phyloP scores from a whole-genome alignment of 2,888 invertebrate species.

The Alentia gelatinosa region DNA sequence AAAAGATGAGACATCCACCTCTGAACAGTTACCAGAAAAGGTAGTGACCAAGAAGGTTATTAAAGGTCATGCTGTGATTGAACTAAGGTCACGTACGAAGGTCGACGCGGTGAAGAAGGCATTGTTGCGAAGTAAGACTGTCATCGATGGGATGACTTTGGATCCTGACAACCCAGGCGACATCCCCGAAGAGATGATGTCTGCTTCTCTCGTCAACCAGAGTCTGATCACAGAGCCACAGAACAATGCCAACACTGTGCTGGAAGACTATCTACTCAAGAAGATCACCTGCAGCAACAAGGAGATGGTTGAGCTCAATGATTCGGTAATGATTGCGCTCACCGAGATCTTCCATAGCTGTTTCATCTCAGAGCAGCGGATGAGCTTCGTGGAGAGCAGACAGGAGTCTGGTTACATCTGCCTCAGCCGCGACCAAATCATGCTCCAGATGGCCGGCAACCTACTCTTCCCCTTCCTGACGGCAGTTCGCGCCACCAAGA shows the following conservation, averaged over 20 bases:
- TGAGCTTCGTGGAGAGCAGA: conserved; percentile 65
- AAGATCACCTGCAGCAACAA: conserved; percentile 67
- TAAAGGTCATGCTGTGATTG: conserved; percentile 76
- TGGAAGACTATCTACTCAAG: conserved; percentile 74
- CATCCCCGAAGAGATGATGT: conserved; percentile 71
- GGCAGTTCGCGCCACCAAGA: conserved; percentile 73
- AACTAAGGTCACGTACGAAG: conserved; percentile 74
- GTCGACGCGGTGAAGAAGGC: conserved; percentile 74
- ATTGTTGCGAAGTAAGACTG: conserved; percentile 70
- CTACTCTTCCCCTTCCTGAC: conserved; percentile 75
- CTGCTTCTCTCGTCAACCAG: conserved; percentile 73
- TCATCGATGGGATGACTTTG: conserved; percentile 68
- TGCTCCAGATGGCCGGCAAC: conserved; percentile 74
- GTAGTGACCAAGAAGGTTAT: conserved; percentile 48
- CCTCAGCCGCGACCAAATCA: conserved; percentile 77
- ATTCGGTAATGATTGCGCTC: conserved; percentile 73
- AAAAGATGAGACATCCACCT: background rate
- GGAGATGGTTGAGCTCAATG: conserved; percentile 68
- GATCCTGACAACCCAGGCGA: conserved; percentile 70
- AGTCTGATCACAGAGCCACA: conserved; percentile 72
- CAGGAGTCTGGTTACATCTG: conserved; percentile 78
- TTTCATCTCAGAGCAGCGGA: conserved; percentile 77
- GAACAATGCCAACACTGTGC: conserved; percentile 71
- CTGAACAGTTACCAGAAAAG: background rate
- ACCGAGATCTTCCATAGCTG: conserved; percentile 80